Evolutionary conservation across 1,140 invertebrate genomes (phyloP).

Genomic region (Centruroides vittatus): DNA sequence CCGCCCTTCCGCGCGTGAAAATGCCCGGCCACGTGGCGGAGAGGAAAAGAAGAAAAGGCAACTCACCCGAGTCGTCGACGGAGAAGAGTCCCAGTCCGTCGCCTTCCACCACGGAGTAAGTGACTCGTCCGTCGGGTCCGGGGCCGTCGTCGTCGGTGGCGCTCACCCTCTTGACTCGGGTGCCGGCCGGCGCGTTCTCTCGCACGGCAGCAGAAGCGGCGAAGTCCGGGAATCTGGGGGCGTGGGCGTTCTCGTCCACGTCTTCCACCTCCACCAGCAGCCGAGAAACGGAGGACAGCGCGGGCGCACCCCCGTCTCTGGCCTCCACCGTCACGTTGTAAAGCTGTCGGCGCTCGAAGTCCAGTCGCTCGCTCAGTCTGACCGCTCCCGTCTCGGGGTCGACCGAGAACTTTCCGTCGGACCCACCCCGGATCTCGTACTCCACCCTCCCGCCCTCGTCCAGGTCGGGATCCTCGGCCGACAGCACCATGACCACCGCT

Average conservation of each 20-base stretch:
- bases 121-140: constrained; percentile 46
- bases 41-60: background rate
- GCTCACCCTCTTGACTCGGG: constrained; percentile 54
- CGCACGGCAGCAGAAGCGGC: constrained; percentile 43
- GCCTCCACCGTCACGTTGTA: constrained; percentile 20
- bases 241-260: constrained; percentile 34
- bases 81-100: constrained; percentile 79
- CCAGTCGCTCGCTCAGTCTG: constrained; percentile 34
- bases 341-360: constrained; percentile 17
- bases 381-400: constrained; percentile 16
- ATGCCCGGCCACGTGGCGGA: too few relatives aligned
- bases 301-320: constrained; percentile 15
- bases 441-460: constrained; percentile 55
- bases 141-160: constrained; percentile 62
- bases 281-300: constrained; percentile 6
- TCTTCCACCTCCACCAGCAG: constrained; percentile 20
- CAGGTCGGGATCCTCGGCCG: constrained; percentile 73
- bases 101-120: constrained; percentile 74
- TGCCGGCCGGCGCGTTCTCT: constrained; percentile 59
- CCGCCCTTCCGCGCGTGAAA: too few relatives aligned
- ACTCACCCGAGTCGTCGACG: constrained; percentile 74
- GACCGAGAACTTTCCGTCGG: constrained; percentile 7
- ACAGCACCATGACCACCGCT: constrained; percentile 64
- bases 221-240: constrained; percentile 66
- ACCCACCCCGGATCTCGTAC: constrained; percentile 28